phyloP scores from a whole-genome alignment of 2,113 vertebrate genomes.

The Hydrolagus affinis region DNA sequence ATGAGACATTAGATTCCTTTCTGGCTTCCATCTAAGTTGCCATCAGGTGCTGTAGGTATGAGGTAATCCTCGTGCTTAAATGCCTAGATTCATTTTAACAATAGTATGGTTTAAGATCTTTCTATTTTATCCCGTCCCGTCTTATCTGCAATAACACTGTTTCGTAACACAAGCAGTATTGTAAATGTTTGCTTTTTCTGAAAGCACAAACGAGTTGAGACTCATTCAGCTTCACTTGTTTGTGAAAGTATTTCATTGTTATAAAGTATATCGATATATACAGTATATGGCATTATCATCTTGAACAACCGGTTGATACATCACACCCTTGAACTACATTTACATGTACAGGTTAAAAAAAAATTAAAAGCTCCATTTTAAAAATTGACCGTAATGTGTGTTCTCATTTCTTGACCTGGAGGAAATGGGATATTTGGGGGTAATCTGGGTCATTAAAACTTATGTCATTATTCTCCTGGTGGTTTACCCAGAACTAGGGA shows the following conservation, averaged over 20 bases:
- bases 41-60: constrained; percentile 25
- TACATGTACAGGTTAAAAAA: constrained; percentile 31
- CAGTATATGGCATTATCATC: constrained; percentile 21
- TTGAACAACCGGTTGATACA: constrained; percentile 22
- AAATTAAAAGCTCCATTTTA: constrained; percentile 32
- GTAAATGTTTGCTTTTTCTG: constrained; percentile 27
- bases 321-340: constrained; percentile 27
- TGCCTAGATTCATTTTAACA: neutral
- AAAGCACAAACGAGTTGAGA: constrained; percentile 13
- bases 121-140: neutral
- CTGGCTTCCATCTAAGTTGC: neutral
- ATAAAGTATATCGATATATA: constrained; percentile 27
- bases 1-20: constrained; percentile 21
- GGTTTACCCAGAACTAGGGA: neutral
- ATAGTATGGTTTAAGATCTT: constrained; percentile 13
- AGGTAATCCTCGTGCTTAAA: constrained; percentile 15
- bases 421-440: neutral
- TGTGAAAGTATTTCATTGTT: constrained; percentile 31
- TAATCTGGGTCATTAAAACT: neutral
- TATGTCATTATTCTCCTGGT: neutral
- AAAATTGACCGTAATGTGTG: constrained; percentile 27
- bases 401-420: constrained; percentile 1
- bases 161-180: constrained; percentile 29
- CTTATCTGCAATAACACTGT: constrained; percentile 16
- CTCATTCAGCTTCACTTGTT: constrained; percentile 20